Conservation (phyloP, 2,888 invertebrate genomes). For the Erebia epiphron region DNA sequence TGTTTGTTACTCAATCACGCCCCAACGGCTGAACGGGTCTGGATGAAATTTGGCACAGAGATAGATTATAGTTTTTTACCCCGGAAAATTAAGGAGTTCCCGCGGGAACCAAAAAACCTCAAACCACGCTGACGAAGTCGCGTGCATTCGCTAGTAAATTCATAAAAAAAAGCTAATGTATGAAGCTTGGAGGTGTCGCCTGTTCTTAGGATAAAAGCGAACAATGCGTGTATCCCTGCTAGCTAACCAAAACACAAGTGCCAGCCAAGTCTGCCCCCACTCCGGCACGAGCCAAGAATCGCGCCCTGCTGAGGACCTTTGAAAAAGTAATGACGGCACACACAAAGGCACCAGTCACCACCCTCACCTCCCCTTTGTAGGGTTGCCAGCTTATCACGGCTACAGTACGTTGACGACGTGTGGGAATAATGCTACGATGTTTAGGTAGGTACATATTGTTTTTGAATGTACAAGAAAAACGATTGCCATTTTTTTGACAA, state of each 20-base stretch:
- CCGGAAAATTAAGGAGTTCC: too few species aligned
- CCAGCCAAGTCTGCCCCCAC: slow-evolving; percentile 41
- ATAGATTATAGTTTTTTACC: too few species aligned
- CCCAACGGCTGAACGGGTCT: too few species aligned
- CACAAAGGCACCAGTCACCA: slow-evolving; percentile 58
- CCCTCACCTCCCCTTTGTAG: slow-evolving; percentile 39
- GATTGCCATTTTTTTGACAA: too few species aligned
- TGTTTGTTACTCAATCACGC: too few species aligned
- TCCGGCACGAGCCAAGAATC: slow-evolving; percentile 43
- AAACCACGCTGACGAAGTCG: too few species aligned
- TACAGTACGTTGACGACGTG: background rate
- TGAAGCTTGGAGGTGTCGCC: background rate
- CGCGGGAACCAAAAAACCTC: too few species aligned
- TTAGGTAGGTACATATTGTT: slow-evolving; percentile 1
- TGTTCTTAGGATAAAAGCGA: slow-evolving; percentile 27
- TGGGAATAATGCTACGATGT: background rate
- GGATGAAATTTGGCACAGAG: too few species aligned
- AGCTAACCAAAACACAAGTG: slow-evolving; percentile 43
- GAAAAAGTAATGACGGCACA: slow-evolving; percentile 78
- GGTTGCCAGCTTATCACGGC: slow-evolving; percentile 15
- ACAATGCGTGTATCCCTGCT: slow-evolving; percentile 38
- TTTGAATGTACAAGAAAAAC: background rate
- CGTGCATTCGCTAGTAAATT: too few species aligned
- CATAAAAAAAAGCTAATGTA: slow-evolving; percentile 12
- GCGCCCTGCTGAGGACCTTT: slow-evolving; percentile 66